phyloP scores from a whole-genome alignment of 2,113 vertebrate species.

The Enhydra lutris region DNA sequence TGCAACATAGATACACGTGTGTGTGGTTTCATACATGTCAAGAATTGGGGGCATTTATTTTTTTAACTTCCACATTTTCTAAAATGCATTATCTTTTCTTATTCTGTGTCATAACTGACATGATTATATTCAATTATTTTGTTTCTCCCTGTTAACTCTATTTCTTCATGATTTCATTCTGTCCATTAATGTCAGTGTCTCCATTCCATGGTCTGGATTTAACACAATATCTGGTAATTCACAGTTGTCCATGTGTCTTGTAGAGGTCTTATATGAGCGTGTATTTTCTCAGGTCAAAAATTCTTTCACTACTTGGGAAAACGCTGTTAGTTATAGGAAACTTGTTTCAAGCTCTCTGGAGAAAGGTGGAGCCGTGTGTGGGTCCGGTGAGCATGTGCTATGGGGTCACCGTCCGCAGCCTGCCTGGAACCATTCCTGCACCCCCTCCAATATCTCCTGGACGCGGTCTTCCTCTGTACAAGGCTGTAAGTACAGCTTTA shows the following conservation, averaged over 20 bases:
- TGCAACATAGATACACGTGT: neutral
- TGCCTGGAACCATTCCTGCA: neutral
- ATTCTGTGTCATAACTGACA: neutral
- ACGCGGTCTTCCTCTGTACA: neutral
- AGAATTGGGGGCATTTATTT: neutral
- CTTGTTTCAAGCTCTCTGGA: neutral
- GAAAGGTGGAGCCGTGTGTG: neutral
- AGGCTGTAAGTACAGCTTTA: neutral
- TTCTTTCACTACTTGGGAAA: neutral
- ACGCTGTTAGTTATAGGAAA: neutral
- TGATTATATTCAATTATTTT: neutral
- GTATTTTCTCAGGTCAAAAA: neutral
- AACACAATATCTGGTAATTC: neutral
- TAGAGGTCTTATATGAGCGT: neutral
- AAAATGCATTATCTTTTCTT: neutral
- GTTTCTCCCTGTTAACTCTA: neutral
- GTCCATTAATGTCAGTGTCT: neutral
- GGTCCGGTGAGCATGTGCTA: neutral
- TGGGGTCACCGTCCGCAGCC: fast-evolving
- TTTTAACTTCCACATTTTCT: neutral
- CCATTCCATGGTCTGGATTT: neutral
- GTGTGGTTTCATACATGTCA: neutral
- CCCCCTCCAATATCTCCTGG: neutral
- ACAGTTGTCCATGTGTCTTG: neutral
- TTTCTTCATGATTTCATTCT: neutral